These are phyloP conservation scores for Kryptopterus vitreolus DNA, from an alignment of 2,797 vertebrate species.

Conservation along the genomic window DNA sequence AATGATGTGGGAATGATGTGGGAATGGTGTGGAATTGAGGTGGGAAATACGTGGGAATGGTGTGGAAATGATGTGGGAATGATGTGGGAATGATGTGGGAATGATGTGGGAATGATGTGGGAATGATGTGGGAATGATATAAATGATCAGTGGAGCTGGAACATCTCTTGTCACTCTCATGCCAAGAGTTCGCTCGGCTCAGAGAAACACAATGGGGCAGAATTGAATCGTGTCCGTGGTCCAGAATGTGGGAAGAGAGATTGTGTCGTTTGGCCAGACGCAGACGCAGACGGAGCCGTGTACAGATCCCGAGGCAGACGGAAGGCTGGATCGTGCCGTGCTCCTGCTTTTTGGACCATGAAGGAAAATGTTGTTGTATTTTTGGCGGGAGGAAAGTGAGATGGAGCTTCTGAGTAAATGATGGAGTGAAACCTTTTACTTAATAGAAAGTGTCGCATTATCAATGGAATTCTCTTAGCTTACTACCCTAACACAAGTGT, in stretches of 20 bases:
- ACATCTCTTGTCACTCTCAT: not conserved
- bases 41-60: no score
- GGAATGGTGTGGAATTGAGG: no score
- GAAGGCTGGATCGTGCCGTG: not conserved
- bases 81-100: no score
- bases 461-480: no score
- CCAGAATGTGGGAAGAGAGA: not conserved
- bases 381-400: not conserved
- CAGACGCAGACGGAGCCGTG: not conserved
- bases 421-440: not conserved
- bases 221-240: slow-evolving; percentile 19
- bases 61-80: no score
- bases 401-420: not conserved
- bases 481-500: not conserved
- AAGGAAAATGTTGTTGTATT: not conserved
- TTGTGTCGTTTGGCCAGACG: slow-evolving; percentile 13
- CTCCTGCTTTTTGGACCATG: not conserved
- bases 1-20: no score
- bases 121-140: not conserved
- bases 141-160: slow-evolving; percentile 1
- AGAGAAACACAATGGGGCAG: not conserved
- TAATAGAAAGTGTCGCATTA: not conserved
- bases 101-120: not conserved
- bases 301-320: slow-evolving; percentile 7
- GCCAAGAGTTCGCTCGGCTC: slow-evolving; percentile 7